Evolutionary conservation across 2,888 invertebrate species (phyloP).

Genomic region (Mesorhabditis sp.): DNA sequence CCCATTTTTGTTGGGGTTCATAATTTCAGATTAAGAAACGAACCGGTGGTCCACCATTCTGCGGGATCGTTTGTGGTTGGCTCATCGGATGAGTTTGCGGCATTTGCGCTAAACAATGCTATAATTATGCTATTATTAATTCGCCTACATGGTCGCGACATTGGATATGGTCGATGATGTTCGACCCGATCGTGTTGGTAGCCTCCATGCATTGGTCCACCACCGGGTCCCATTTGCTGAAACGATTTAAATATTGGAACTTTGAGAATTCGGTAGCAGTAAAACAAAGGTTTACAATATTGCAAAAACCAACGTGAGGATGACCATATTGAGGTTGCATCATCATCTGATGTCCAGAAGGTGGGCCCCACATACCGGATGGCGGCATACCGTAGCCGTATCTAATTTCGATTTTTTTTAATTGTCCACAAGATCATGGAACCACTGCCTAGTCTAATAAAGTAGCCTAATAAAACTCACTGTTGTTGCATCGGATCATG

Average conservation of each 20-base stretch:
- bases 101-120: neutral
- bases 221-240: conserved; percentile 11
- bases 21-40: too few species aligned
- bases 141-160: conserved; percentile 8
- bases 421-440: neutral
- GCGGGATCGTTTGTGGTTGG: neutral
- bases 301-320: neutral
- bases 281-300: too few species aligned
- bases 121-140: conserved; percentile 5
- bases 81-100: neutral
- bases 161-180: conserved; percentile 20
- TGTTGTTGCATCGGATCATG: conserved; percentile 5
- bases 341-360: neutral
- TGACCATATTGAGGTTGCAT: neutral
- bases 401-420: neutral
- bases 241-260: neutral
- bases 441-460: neutral
- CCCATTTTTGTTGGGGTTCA: too few species aligned
- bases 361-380: neutral
- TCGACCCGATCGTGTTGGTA: conserved; percentile 17
- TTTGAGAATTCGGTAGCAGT: too few species aligned
- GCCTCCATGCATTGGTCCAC: conserved; percentile 22
- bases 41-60: too few species aligned
- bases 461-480: neutral
- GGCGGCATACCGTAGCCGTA: neutral